phyloP scores from a whole-genome alignment of 1,140 invertebrate genomes.

The Drosophila neocordata region DNA sequence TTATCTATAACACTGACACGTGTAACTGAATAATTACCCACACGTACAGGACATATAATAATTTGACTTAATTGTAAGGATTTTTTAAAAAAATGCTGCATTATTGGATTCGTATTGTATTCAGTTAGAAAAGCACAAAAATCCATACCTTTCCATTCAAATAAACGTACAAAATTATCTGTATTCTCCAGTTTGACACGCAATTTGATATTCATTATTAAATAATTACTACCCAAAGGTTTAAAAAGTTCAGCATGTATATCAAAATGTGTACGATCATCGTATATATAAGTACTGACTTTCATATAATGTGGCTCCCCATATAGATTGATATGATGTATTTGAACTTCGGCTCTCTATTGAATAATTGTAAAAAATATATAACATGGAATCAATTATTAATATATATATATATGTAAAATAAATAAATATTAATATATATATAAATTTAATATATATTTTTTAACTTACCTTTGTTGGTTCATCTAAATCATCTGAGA shows the following conservation, averaged over 20 bases:
- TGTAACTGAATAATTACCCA: slow-evolving; percentile 37
- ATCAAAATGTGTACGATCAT: slow-evolving; percentile 36
- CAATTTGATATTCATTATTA: slow-evolving; percentile 43
- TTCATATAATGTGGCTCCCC: slow-evolving; percentile 34
- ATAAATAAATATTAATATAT: too few species aligned
- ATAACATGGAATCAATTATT: too few species aligned
- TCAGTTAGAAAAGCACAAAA: slow-evolving; percentile 47
- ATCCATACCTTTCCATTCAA: slow-evolving; percentile 35
- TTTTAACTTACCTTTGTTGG: too few species aligned
- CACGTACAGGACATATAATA: slow-evolving; percentile 33
- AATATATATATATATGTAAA: too few species aligned
- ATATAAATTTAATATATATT: too few species aligned
- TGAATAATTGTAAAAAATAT: too few species aligned
- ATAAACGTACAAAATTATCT: slow-evolving; percentile 12
- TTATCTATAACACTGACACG: slow-evolving; percentile 21
- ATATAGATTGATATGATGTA: slow-evolving; percentile 27
- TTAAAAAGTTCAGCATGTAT: slow-evolving; percentile 23
- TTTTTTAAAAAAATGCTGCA: slow-evolving; percentile 35
- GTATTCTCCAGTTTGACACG: slow-evolving; percentile 13
- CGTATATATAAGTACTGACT: slow-evolving; percentile 18
- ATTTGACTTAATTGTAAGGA: slow-evolving; percentile 25
- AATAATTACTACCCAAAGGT: slow-evolving; percentile 42
- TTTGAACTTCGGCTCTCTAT: slow-evolving; percentile 13
- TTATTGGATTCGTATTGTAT: slow-evolving; percentile 27
- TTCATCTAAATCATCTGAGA: background rate